These are phyloP conservation scores for Drosophila pallidifrons DNA, from an alignment of 1,140 invertebrate genomes.

Conservation along the genomic window DNA sequence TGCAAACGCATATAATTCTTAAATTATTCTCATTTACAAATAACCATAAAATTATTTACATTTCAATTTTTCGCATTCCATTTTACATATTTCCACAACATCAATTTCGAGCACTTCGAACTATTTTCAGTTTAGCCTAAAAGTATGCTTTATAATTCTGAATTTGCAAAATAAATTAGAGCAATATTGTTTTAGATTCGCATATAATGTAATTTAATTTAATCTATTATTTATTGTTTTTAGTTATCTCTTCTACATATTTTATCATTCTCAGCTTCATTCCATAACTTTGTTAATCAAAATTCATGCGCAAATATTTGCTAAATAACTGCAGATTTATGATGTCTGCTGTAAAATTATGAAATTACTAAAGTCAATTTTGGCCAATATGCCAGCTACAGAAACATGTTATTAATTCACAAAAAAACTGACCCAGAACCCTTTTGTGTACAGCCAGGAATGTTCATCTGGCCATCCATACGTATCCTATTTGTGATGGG, in stretches of 20 bases:
- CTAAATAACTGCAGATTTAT: constrained; percentile 41
- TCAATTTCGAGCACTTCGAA: neutral
- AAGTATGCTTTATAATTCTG: neutral
- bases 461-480: constrained; percentile 7
- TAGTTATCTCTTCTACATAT: neutral
- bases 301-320: constrained; percentile 43
- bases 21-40: neutral
- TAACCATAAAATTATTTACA: neutral
- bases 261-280: constrained; percentile 1
- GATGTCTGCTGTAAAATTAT: constrained; percentile 60
- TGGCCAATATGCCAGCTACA: constrained; percentile 47
- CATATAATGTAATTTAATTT: neutral
- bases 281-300: constrained; percentile 7
- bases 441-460: constrained; percentile 10
- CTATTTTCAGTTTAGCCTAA: neutral
- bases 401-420: constrained; percentile 69
- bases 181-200: neutral
- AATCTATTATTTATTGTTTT: neutral
- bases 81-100: neutral
- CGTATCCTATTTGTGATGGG: constrained; percentile 15
- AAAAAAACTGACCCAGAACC: constrained; percentile 17
- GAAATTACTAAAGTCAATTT: constrained; percentile 60
- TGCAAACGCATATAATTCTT: constrained; percentile 4
- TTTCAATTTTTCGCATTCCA: no score
- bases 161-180: neutral